These are phyloP conservation scores for Stichopus chloronotus DNA, from an alignment of 35 echinoderm and acorn worm genomes.

Conservation along the genomic window DNA sequence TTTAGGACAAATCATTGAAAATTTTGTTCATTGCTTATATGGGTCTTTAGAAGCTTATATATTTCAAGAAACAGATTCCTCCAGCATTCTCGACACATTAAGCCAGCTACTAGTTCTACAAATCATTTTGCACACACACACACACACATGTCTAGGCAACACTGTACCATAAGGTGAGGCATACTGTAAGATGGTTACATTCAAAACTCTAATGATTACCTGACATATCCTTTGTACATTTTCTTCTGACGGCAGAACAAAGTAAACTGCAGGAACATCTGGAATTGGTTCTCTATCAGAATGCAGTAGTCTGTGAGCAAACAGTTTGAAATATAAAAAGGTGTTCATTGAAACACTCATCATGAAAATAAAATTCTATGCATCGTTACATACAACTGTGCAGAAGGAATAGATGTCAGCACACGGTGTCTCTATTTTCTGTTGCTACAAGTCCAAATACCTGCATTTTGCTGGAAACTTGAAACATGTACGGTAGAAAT, in stretches of 20 bases:
- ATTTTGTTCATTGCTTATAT: too few species aligned
- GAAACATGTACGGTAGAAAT: too few species aligned
- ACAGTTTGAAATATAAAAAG: background rate
- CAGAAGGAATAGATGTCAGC: too few species aligned
- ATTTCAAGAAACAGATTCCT: too few species aligned
- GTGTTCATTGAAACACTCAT: background rate
- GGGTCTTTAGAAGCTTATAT: too few species aligned
- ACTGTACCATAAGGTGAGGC: background rate
- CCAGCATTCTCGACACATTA: background rate
- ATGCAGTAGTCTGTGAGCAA: slow-evolving; percentile 80
- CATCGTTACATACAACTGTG: too few species aligned
- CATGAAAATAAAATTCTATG: background rate
- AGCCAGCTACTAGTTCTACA: background rate
- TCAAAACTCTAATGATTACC: slow-evolving; percentile 53
- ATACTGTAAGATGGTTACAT: too few species aligned
- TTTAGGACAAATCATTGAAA: too few species aligned
- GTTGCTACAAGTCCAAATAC: too few species aligned
- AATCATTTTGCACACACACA: background rate
- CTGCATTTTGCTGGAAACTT: too few species aligned
- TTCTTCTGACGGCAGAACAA: slow-evolving; percentile 96
- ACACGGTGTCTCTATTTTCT: too few species aligned
- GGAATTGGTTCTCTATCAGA: slow-evolving; percentile 94
- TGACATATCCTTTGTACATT: slow-evolving; percentile 97
- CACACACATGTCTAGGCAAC: background rate
- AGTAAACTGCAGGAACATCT: slow-evolving; percentile 98